These are phyloP conservation scores for Drosophila kambysellisi DNA, from an alignment of 2,888 invertebrate species.

Conservation along the genomic window DNA sequence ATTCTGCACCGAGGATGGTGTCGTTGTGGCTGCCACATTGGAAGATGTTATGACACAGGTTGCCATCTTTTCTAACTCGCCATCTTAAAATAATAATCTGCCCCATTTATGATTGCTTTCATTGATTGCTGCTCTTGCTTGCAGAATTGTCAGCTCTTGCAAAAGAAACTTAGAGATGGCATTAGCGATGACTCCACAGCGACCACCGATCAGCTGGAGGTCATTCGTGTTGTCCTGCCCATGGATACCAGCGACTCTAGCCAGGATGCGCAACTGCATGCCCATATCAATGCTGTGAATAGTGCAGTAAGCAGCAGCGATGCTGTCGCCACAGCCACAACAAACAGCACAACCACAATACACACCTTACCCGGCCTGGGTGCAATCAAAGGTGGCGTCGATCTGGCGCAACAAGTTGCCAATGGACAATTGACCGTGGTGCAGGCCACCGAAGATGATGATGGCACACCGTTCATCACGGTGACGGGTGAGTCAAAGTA, in stretches of 20 bases:
- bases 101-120: constrained; percentile 3
- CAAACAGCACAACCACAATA: constrained; percentile 54
- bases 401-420: constrained; percentile 83
- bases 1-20: constrained; percentile 70
- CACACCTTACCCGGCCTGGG: constrained; percentile 76
- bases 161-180: constrained; percentile 82
- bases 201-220: constrained; percentile 71
- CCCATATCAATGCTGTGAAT: constrained; percentile 64
- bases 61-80: neutral
- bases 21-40: constrained; percentile 76
- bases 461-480: constrained; percentile 82
- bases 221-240: constrained; percentile 83
- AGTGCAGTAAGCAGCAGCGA: constrained; percentile 53
- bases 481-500: constrained; percentile 81
- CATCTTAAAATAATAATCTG: neutral
- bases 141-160: constrained; percentile 70
- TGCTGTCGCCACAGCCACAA: constrained; percentile 38
- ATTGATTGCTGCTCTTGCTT: constrained; percentile 36
- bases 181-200: constrained; percentile 42
- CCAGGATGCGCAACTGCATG: constrained; percentile 73
- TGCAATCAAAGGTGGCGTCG: constrained; percentile 77
- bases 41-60: constrained; percentile 83
- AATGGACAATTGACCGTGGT: constrained; percentile 83
- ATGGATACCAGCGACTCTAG: constrained; percentile 84
- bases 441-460: constrained; percentile 78